Evolutionary conservation across 2,888 invertebrate species (phyloP).

Genomic region (Tipula unca): DNA sequence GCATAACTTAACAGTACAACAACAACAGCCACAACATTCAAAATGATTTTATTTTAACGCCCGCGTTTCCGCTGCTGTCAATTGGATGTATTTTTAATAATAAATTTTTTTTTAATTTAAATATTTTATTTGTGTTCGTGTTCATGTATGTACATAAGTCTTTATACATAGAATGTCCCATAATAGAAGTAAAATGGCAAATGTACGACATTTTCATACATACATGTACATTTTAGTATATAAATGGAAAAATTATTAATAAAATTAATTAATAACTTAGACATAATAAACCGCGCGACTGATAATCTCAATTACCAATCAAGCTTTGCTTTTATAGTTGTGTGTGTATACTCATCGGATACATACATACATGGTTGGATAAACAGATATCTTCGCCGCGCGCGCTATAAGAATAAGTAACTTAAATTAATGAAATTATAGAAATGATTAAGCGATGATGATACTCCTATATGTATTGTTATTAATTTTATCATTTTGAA

Average conservation of each 20-base stretch:
- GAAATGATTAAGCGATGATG: background rate
- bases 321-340: background rate
- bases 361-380: background rate
- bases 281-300: conserved; percentile 1
- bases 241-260: background rate
- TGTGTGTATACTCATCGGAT: background rate
- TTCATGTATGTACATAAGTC: background rate
- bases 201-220: background rate
- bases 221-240: no score
- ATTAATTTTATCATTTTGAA: no score
- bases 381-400: background rate
- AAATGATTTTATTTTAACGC: conserved; percentile 21
- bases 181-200: background rate
- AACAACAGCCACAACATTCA: background rate
- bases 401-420: background rate
- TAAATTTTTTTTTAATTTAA: background rate
- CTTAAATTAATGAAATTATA: background rate
- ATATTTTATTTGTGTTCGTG: background rate
- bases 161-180: background rate
- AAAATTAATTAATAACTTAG: conserved; percentile 21
- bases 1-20: background rate
- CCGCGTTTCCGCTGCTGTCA: conserved; percentile 22
- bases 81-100: conserved; percentile 18
- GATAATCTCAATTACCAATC: conserved; percentile 21
- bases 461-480: background rate